Evolutionary conservation across 2,113 vertebrate genomes (phyloP).

Genomic region (Gavialis gangeticus): DNA sequence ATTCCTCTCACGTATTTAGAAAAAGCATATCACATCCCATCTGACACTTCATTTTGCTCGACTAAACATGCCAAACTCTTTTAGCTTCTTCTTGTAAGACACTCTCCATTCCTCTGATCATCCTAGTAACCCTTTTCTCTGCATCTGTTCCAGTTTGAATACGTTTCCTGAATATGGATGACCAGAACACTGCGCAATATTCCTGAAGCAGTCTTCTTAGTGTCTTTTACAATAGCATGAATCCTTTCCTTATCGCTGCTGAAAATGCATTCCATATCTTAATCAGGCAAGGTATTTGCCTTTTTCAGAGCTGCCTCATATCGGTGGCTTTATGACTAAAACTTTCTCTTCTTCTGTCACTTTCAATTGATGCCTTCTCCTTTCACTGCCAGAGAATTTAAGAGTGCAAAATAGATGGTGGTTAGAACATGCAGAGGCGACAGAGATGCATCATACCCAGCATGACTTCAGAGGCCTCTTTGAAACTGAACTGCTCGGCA

Average conservation of each 20-base stretch:
- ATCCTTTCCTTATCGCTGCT: neutral
- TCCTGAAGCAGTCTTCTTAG: neutral
- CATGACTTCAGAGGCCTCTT: too few relatives aligned
- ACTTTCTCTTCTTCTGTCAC: neutral
- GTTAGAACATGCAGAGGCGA: too few relatives aligned
- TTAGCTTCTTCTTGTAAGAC: neutral
- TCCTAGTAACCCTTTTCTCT: neutral
- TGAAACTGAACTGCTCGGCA: too few relatives aligned
- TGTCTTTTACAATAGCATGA: neutral
- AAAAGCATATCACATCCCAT: neutral
- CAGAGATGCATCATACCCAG: too few relatives aligned
- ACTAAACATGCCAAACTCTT: neutral
- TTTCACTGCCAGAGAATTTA: neutral
- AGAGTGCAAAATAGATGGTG: too few relatives aligned
- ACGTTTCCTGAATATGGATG: neutral
- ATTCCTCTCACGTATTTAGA: neutral
- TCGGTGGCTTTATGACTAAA: neutral
- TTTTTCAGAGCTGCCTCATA: neutral
- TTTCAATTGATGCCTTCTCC: neutral
- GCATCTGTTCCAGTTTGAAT: neutral
- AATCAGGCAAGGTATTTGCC: neutral
- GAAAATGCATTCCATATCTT: rapidly evolving
- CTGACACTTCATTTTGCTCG: neutral
- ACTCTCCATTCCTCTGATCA: rapidly evolving
- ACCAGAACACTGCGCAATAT: neutral